A percentile compares a stretch with the other conserved stretches of the same genome.
These are phyloP conservation scores for Oreochromis niloticus DNA, from an alignment of 2,113 vertebrate species.

Conservation along the genomic window DNA sequence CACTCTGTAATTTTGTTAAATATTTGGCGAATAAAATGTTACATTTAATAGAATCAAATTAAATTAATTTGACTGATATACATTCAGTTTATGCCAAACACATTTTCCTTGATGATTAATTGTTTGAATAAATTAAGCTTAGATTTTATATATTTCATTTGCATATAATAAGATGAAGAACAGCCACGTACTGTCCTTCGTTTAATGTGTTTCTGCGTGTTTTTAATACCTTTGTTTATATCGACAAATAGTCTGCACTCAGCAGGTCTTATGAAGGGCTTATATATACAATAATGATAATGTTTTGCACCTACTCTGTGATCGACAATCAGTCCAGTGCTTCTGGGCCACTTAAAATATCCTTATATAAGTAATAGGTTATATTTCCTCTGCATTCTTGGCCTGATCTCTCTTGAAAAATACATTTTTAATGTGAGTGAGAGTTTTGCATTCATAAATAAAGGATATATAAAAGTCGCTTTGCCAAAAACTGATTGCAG, in stretches of 20 bases:
- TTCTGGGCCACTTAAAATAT: background rate
- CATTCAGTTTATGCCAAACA: background rate
- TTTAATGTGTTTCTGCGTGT: background rate
- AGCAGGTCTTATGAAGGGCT: background rate
- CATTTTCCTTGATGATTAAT: background rate
- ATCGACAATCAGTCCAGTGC: background rate
- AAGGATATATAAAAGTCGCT: background rate
- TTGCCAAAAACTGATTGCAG: background rate
- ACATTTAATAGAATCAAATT: background rate
- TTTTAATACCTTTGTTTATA: background rate
- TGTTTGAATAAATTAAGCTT: background rate
- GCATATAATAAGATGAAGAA: background rate
- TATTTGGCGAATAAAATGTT: background rate
- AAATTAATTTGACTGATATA: background rate
- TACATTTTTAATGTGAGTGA: background rate
- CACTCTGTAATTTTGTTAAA: background rate
- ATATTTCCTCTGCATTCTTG: background rate
- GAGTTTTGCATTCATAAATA: background rate
- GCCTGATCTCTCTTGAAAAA: background rate
- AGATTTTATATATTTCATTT: background rate
- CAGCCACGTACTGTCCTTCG: background rate
- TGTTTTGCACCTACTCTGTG: background rate
- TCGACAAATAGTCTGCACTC: background rate
- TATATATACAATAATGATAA: background rate
- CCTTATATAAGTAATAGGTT: fast-evolving